Evolutionary conservation across 2,888 invertebrate species (phyloP), one percentile per base, ranked within the genome.

Genomic region (Rhimphoctona megacephalus): DNA sequence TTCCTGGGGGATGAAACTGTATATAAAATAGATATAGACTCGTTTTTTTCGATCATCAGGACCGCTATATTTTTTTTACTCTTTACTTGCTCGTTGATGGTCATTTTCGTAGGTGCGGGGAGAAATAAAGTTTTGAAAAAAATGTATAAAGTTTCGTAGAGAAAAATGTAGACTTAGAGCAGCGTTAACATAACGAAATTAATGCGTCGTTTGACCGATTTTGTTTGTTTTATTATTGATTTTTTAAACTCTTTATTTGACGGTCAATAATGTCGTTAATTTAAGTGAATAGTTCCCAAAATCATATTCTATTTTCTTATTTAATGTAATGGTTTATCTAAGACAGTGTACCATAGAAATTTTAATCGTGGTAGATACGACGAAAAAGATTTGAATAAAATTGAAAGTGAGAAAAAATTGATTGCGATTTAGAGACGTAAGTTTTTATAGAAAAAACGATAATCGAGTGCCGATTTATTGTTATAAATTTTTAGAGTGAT

Each of bases 1-100:
- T 89, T 90, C 87, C 81, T 81, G 69, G 73, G 85, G 81, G 79
- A 85, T 88, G 67, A 66, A 85, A 14, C 30, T 57, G 57, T 69
- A 43, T 25, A 67, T 46, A 43, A n/a, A 39, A 49, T 43, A 77
- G 33, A 66, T 67, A 36, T 9, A 70, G 76, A 43, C 11, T 74
- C 79, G 22, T 74, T 72, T 83, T 81, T 73, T 64, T 33, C 5
- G 57, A 57, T 57, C 61, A 30, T 61, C 36, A 36, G 49, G 49
- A 46, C 33, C 49, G 19, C 22, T 25, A 17, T 5, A 72, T 61
- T 67, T 52, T 52, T 66, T 67, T 66, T 3, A 43, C 33, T 14
- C 46, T 49, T 49, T 49, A 36, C 36, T 77, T n/a, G n/a, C 39
- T 7, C 52, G 43, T 73, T 57, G 25, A 57, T 52, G 33, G 39